Evolutionary conservation across 2,888 invertebrate genomes (phyloP).

Genomic region (Elysia crispata): DNA sequence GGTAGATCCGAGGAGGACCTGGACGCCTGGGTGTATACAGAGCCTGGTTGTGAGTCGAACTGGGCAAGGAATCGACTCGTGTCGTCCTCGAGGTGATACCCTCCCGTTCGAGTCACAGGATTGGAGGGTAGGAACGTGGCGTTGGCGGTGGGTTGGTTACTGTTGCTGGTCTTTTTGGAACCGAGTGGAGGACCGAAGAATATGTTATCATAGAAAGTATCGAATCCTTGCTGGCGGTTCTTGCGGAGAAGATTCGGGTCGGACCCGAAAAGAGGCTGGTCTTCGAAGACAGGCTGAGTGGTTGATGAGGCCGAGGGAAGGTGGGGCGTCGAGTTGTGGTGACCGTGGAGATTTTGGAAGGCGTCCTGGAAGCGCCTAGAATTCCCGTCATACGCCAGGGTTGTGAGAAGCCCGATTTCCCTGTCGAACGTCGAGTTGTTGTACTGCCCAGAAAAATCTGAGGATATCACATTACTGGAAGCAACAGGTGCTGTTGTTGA

Average conservation of each 20-base stretch:
- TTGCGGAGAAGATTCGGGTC: conserved; percentile 45
- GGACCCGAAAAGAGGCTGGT: conserved; percentile 41
- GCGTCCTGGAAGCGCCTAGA: conserved; percentile 33
- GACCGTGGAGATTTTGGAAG: conserved; percentile 40
- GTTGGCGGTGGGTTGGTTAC: too few relatives aligned
- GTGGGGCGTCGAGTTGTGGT: conserved; percentile 42
- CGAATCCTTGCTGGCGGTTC: conserved; percentile 13
- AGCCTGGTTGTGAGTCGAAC: neutral
- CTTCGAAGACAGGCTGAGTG: neutral
- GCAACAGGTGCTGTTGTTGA: neutral
- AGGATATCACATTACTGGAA: conserved; percentile 31
- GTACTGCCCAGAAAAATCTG: neutral
- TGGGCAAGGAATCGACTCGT: conserved; percentile 17
- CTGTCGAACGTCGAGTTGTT: neutral
- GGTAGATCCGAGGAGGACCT: neutral
- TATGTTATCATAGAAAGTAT: conserved; percentile 42
- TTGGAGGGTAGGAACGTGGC: too few relatives aligned
- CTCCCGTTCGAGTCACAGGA: neutral
- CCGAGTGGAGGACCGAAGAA: neutral
- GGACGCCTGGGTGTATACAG: neutral
- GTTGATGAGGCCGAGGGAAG: conserved; percentile 38
- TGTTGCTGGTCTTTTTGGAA: neutral
- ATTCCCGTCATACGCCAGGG: conserved; percentile 19
- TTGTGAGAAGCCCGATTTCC: neutral
- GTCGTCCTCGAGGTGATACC: conserved; percentile 14